Evolutionary conservation across 64 coral and sea anemone species (phyloP).

Genomic region (Astreopora myriophthalma): DNA sequence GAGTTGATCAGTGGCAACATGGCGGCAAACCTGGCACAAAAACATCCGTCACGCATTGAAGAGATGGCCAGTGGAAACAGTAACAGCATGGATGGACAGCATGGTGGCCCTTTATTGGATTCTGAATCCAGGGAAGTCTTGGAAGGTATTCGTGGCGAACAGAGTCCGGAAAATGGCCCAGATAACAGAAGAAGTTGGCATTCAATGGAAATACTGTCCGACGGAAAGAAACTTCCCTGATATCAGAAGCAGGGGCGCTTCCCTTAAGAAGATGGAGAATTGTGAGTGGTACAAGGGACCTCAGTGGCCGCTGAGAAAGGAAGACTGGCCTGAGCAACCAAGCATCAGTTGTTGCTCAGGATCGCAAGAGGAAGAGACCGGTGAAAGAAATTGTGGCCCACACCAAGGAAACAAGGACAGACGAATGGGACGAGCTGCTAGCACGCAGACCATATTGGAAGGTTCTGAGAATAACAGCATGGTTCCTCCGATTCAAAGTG

Average conservation of each 20-base stretch:
- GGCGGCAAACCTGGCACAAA: too few relatives aligned
- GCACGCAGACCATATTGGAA: constrained; percentile 51
- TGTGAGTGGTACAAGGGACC: constrained; percentile 15
- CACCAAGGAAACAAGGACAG: not conserved
- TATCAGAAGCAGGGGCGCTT: constrained; percentile 50
- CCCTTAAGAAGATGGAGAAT: constrained; percentile 31
- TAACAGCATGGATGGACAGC: too few relatives aligned
- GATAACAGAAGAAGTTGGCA: constrained; percentile 27
- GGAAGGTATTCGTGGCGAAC: constrained; percentile 57
- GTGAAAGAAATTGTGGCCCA: not conserved
- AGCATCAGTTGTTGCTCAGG: not conserved
- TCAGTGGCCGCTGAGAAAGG: not conserved
- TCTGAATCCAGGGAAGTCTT: constrained; percentile 36
- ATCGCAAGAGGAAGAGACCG: constrained; percentile 13
- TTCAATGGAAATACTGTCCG: constrained; percentile 31
- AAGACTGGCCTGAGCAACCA: constrained; percentile 28
- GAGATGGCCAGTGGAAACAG: too few relatives aligned
- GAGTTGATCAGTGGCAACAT: too few relatives aligned
- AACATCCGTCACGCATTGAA: too few relatives aligned
- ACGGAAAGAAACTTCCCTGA: constrained; percentile 49
- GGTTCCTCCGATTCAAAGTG: constrained; percentile 1
- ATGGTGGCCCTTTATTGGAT: constrained; percentile 73
- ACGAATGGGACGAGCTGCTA: constrained; percentile 66
- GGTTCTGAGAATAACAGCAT: constrained; percentile 54
- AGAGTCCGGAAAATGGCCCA: constrained; percentile 41